phyloP scores from a whole-genome alignment of 2,797 vertebrate genomes.

The Ceyx erithaca region DNA sequence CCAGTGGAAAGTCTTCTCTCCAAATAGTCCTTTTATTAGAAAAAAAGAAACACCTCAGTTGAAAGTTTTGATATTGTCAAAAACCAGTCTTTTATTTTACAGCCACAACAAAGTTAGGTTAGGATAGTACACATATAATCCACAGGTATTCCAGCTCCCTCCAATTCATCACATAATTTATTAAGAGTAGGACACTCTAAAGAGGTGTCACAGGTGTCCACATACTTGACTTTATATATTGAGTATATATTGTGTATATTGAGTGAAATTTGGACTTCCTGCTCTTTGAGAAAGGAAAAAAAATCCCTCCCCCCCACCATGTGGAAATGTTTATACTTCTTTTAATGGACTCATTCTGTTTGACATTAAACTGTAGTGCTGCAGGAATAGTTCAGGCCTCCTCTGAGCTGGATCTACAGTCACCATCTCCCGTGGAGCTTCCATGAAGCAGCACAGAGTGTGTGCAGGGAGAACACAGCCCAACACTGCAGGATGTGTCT shows the following conservation, averaged over 20 bases:
- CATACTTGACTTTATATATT: background rate
- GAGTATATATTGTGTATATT: no score
- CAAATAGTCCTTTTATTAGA: rapidly evolving
- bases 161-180: background rate
- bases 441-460: background rate
- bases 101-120: background rate
- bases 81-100: background rate
- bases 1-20: background rate
- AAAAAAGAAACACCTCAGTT: background rate
- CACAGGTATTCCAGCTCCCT: background rate
- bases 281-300: background rate
- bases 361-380: background rate
- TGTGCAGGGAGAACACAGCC: background rate
- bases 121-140: background rate
- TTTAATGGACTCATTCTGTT: background rate
- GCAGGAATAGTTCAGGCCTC: background rate
- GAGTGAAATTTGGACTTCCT: background rate
- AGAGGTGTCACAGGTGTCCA: background rate
- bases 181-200: background rate
- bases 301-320: background rate
- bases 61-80: background rate
- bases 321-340: background rate
- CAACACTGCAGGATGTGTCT: background rate
- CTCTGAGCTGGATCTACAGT: background rate
- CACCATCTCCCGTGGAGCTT: background rate